Conservation (phyloP, 2,888 invertebrate genomes). For the Fabriciana adippe region DNA sequence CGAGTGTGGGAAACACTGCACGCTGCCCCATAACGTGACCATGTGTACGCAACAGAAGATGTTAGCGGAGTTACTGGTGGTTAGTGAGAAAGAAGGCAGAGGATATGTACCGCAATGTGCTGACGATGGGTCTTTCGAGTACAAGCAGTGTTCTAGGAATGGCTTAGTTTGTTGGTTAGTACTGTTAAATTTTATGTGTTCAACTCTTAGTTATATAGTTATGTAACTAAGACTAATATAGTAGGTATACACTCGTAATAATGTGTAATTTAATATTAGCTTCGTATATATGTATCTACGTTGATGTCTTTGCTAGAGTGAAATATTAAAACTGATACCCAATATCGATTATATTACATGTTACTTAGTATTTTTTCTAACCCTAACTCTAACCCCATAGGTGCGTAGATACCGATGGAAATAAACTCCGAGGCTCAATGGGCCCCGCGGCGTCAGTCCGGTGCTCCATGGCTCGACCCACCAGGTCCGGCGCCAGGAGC, state of each 20-base stretch:
- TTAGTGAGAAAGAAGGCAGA: slow-evolving; percentile 90
- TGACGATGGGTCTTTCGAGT: slow-evolving; percentile 86
- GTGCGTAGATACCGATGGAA: slow-evolving; percentile 90
- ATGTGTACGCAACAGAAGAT: slow-evolving; percentile 90
- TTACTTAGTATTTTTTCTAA: too few species aligned
- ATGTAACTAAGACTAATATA: too few species aligned
- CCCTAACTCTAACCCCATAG: slow-evolving; percentile 43
- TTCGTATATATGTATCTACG: too few species aligned
- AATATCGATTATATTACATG: too few species aligned
- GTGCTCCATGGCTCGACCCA: slow-evolving; percentile 77
- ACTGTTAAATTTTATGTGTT: background rate
- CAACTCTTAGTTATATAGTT: too few species aligned
- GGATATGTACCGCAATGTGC: slow-evolving; percentile 93
- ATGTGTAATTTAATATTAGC: too few species aligned
- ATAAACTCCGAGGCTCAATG: slow-evolving; percentile 90
- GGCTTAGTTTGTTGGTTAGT: slow-evolving; percentile 90
- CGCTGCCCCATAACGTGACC: slow-evolving; percentile 88
- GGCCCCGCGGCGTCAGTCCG: slow-evolving; percentile 87
- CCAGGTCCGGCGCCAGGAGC: slow-evolving; percentile 76
- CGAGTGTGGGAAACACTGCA: slow-evolving; percentile 88
- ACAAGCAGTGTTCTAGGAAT: slow-evolving; percentile 91
- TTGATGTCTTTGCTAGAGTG: too few species aligned
- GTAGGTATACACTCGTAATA: too few species aligned
- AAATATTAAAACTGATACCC: too few species aligned
- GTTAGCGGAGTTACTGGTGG: slow-evolving; percentile 88